A percentile compares a stretch with the other conserved stretches of the same genome.
Evolutionary conservation across 2,888 invertebrate species (phyloP).

Genomic region (Lasioglossum oenotherae): DNA sequence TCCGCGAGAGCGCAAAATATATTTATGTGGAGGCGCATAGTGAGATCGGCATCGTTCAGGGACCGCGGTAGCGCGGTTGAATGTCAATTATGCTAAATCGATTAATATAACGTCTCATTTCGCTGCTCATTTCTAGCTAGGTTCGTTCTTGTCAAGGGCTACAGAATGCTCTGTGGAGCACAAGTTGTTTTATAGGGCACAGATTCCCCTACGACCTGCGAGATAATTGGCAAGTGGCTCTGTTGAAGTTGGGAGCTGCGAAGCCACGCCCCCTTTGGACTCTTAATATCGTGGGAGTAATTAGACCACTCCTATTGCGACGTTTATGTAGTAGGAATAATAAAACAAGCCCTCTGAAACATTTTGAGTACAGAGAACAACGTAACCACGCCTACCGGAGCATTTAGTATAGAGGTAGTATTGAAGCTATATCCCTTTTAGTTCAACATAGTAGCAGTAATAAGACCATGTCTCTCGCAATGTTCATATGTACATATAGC

Average conservation of each 20-base stretch:
- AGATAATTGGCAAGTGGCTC: neutral
- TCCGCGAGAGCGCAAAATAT: conserved; percentile 46
- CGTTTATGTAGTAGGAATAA: neutral
- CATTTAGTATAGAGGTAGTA: too few species aligned
- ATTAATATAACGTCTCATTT: conserved; percentile 25
- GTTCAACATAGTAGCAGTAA: too few species aligned
- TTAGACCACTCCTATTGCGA: neutral
- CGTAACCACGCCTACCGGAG: neutral
- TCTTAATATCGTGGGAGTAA: neutral
- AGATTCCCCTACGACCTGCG: neutral
- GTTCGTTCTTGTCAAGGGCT: neutral
- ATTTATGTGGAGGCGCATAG: conserved; percentile 42
- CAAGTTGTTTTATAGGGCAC: neutral
- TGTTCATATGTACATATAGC: too few species aligned
- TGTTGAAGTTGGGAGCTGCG: neutral
- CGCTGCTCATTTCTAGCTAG: neutral
- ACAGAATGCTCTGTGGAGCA: neutral
- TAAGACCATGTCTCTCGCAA: too few species aligned
- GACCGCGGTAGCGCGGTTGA: conserved; percentile 47
- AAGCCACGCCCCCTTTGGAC: neutral
- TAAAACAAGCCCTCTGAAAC: neutral
- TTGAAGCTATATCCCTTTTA: too few species aligned
- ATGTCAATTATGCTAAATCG: conserved; percentile 53
- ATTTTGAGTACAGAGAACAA: neutral
- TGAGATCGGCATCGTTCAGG: conserved; percentile 15